These are phyloP conservation scores for Drosophila lini DNA, from an alignment of 1,140 invertebrate genomes.

Conservation along the genomic window DNA sequence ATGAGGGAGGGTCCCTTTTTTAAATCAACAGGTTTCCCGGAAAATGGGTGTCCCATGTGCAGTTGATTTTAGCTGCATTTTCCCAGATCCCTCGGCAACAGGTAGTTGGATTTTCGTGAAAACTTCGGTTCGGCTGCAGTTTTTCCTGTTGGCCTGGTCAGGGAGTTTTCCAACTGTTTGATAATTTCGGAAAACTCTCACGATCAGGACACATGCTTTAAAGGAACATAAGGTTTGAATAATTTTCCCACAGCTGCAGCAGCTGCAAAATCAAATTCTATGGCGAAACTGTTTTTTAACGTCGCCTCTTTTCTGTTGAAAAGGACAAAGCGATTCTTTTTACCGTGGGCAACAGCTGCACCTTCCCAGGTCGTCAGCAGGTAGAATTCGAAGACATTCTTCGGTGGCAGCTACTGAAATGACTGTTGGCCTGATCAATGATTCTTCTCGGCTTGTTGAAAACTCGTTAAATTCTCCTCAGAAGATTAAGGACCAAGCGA, in stretches of 20 bases:
- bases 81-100: slow-evolving; percentile 24
- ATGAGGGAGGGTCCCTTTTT: slow-evolving; percentile 17
- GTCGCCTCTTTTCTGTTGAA: slow-evolving; percentile 1
- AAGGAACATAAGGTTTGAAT: background rate
- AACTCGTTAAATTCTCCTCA: background rate
- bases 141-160: slow-evolving; percentile 33
- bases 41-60: slow-evolving; percentile 16
- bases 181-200: slow-evolving; percentile 37
- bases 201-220: slow-evolving; percentile 15
- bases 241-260: slow-evolving; percentile 45
- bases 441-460: slow-evolving; percentile 4
- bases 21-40: slow-evolving; percentile 40
- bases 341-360: slow-evolving; percentile 10
- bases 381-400: slow-evolving; percentile 17
- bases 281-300: slow-evolving; percentile 1
- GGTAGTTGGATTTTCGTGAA: slow-evolving; percentile 21
- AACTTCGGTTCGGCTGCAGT: background rate
- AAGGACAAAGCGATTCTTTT: slow-evolving; percentile 7
- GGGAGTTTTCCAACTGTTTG: slow-evolving; percentile 14
- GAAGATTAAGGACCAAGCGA: slow-evolving; percentile 9
- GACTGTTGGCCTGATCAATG: slow-evolving; percentile 17
- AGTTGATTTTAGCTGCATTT: background rate
- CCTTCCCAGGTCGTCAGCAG: background rate
- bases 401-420: background rate
- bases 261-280: slow-evolving; percentile 29